Conservation (phyloP, 2,888 invertebrate species). For the Hemicrepidius hirtus region DNA sequence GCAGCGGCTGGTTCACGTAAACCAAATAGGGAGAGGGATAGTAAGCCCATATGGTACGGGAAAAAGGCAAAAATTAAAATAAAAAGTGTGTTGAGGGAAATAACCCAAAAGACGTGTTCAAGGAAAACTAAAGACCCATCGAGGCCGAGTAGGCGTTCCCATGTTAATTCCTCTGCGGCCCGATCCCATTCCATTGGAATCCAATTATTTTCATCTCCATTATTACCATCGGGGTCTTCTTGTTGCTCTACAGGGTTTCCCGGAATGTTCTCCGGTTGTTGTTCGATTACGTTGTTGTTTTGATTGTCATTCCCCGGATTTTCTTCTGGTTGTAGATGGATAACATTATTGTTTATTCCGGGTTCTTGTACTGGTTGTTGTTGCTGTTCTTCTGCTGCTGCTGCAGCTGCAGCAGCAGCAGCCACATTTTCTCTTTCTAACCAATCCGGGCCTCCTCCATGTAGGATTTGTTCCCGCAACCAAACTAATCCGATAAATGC, state of each 20-base stretch:
- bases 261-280: conserved; percentile 54
- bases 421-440: conserved; percentile 83
- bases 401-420: conserved; percentile 68
- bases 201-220: conserved; percentile 92
- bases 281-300: conserved; percentile 67
- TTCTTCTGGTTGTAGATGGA: conserved; percentile 40
- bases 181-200: conserved; percentile 99
- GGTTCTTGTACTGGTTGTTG: conserved; percentile 40
- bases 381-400: conserved; percentile 59
- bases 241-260: conserved; percentile 50
- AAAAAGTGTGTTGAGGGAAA: conserved; percentile 96
- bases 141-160: conserved; percentile 96
- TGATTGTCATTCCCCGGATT: conserved; percentile 39
- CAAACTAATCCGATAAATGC: conserved; percentile 98
- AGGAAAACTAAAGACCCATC: conserved; percentile 98
- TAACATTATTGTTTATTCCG: conserved; percentile 28
- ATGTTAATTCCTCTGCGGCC: conserved; percentile 97
- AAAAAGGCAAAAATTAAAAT: conserved; percentile 98
- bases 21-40: conserved; percentile 84
- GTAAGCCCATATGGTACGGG: conserved; percentile 95
- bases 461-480: conserved; percentile 97
- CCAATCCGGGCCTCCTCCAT: conserved; percentile 98
- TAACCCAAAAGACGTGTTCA: conserved; percentile 99
- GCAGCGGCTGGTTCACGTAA: conserved; percentile 81
- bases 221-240: conserved; percentile 74